A percentile compares a stretch with the other conserved stretches of the same genome.
These are phyloP conservation scores for Lapara coniferarum DNA, from an alignment of 2,888 invertebrate species.

Conservation along the genomic window DNA sequence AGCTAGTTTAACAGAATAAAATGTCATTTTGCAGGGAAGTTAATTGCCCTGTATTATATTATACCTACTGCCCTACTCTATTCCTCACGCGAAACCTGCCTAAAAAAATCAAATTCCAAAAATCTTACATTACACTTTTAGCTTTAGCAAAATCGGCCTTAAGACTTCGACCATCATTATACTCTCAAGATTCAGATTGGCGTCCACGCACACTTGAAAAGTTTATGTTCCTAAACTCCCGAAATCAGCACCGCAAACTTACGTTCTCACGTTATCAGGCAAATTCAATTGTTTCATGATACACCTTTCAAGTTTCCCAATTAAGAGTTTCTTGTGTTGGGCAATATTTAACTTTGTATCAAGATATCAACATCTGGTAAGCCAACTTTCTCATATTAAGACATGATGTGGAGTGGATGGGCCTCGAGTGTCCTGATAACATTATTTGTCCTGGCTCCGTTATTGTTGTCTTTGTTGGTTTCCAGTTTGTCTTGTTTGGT, in stretches of 20 bases:
- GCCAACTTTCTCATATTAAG: constrained; percentile 46
- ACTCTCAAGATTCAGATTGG: too few relatives aligned
- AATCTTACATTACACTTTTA: too few relatives aligned
- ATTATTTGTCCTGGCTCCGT: neutral
- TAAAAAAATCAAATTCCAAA: too few relatives aligned
- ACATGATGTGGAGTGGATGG: constrained; percentile 25
- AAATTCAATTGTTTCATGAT: constrained; percentile 58
- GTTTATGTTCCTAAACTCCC: neutral
- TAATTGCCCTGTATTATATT: neutral
- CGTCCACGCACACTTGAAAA: neutral
- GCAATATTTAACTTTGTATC: constrained; percentile 62
- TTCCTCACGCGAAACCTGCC: too few relatives aligned
- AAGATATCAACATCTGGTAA: constrained; percentile 62
- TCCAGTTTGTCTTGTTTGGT: too few relatives aligned
- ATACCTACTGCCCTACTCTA: neutral
- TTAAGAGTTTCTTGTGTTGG: constrained; percentile 59
- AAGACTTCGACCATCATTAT: too few relatives aligned
- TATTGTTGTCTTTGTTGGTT: neutral
- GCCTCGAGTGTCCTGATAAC: constrained; percentile 27
- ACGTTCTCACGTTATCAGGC: constrained; percentile 26
- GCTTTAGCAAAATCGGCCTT: too few relatives aligned
- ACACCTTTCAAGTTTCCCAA: constrained; percentile 75
- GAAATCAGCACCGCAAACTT: neutral
- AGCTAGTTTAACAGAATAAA: too few relatives aligned
- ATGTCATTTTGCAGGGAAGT: too few relatives aligned